These are phyloP conservation scores for Diaperis boleti DNA, from an alignment of 2,888 invertebrate genomes.

Conservation along the genomic window DNA sequence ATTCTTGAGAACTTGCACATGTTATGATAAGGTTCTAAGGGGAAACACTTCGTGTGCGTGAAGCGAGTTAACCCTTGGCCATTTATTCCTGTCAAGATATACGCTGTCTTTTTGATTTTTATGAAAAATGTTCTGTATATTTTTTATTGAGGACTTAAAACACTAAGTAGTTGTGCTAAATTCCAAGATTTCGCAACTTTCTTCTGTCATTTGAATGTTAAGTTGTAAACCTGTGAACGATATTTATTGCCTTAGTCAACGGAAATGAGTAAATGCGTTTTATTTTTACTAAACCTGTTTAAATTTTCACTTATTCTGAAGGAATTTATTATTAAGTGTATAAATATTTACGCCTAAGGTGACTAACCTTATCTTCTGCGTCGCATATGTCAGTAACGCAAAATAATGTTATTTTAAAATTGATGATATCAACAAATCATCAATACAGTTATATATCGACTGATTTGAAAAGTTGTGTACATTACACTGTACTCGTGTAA, in stretches of 20 bases:
- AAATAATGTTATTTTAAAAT: background rate
- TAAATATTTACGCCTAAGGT: constrained; percentile 29
- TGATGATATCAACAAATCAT: no score
- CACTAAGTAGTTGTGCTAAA: no score
- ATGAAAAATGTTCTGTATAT: no score
- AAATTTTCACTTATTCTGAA: constrained; percentile 19
- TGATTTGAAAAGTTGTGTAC: no score
- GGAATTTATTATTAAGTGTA: constrained; percentile 16
- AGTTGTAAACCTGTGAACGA: constrained; percentile 10
- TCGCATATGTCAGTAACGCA: background rate
- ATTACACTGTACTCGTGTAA: no score
- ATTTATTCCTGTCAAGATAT: background rate
- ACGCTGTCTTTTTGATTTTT: background rate
- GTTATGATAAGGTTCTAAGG: constrained; percentile 49
- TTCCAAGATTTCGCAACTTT: background rate
- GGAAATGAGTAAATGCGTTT: constrained; percentile 9
- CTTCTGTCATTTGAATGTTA: background rate
- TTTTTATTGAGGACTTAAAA: no score
- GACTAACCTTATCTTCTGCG: constrained; percentile 8
- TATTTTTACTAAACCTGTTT: constrained; percentile 22
- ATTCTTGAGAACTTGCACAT: constrained; percentile 57
- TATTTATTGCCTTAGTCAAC: constrained; percentile 19
- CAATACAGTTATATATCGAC: no score
- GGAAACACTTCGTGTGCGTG: background rate
- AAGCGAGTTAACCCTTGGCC: background rate